Evolutionary conservation across 2,888 invertebrate species (phyloP).

Genomic region (Pelosia muscerda): DNA sequence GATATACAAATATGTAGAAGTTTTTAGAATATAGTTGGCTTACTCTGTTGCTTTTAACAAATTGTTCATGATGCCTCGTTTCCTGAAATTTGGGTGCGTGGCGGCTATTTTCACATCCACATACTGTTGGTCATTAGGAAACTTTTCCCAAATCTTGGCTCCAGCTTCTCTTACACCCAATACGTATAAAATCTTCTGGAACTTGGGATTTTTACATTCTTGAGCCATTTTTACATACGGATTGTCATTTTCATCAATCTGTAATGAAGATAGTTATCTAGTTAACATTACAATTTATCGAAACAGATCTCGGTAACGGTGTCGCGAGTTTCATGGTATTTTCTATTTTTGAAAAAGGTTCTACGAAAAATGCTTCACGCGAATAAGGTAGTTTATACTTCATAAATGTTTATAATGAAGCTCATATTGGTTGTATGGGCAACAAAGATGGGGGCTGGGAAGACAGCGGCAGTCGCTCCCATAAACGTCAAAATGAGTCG

Average conservation of each 20-base stretch:
- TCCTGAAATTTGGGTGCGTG: constrained; percentile 89
- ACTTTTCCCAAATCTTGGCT: constrained; percentile 86
- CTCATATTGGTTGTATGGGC: too few relatives aligned
- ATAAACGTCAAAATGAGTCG: too few relatives aligned
- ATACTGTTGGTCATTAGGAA: constrained; percentile 83
- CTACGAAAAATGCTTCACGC: too few relatives aligned
- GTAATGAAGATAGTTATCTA: constrained; percentile 39
- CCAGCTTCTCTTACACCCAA: constrained; percentile 86
- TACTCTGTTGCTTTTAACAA: constrained; percentile 89
- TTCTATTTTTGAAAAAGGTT: too few relatives aligned
- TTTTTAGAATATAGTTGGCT: constrained; percentile 51
- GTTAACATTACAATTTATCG: too few relatives aligned
- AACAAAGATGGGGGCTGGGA: too few relatives aligned
- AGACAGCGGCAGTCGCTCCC: too few relatives aligned
- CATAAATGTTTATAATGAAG: too few relatives aligned
- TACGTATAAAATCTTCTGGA: constrained; percentile 88
- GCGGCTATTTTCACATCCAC: constrained; percentile 89
- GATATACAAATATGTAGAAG: too few relatives aligned
- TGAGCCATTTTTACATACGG: constrained; percentile 77
- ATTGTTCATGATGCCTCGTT: constrained; percentile 89
- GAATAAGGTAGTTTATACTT: too few relatives aligned
- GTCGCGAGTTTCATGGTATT: too few relatives aligned
- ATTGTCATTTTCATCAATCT: constrained; percentile 67
- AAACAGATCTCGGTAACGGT: too few relatives aligned
- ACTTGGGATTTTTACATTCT: constrained; percentile 87